Evolutionary conservation across 2,113 vertebrate genomes (phyloP), one percentile per base, ranked within the genome.

Genomic region (Epinephelus fuscoguttatus): DNA sequence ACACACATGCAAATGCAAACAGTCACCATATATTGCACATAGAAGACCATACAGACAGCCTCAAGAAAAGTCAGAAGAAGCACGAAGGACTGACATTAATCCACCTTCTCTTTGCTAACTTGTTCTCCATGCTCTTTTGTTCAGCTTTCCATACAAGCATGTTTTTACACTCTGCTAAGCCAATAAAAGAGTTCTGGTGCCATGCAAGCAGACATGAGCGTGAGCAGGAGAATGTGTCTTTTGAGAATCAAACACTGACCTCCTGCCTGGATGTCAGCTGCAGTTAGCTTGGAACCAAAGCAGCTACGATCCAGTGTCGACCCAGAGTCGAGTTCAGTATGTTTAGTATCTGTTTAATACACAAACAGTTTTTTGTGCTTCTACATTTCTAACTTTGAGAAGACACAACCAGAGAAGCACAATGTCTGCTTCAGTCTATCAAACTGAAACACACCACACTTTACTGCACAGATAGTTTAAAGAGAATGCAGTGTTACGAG

Each of bases 1-100:
- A 59, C 79, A 59, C 62, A 55, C 86, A 80, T 52, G 57, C 50
- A 75, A 82, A 89, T 53, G 50, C 82, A 84, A 69, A 74, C 76
- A 81, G 67, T 17, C 64, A 6, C 63, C 0, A 0, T 56, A 55
- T 4, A 33, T 6, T 42, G 21, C 40, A 12, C 56, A 42, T 30
- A 23, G 23, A 50, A 27, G 61, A 21, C 33, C 40, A 14, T 11
- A 56, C 11, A 21, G 15, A 63, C 11, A 66, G 61, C 19, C 19
- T 45, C 64, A 30, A 55, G 25, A 12, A 52, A 45, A 75, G 82
- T 80, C 62, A 82, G 47, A 71, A 23, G 66, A 63, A 63, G 75
- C 63, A 63, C n/a, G 6, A 53, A 67, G 61, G 25, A 55, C 19
- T n/a, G 62, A 59, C 57, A 40, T 82, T 67, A 87, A 89, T 89